A percentile compares a stretch with the other conserved stretches of the same genome.
These are phyloP conservation scores for Drosophila pruinosa DNA, from an alignment of 1,140 invertebrate genomes.

Conservation along the genomic window DNA sequence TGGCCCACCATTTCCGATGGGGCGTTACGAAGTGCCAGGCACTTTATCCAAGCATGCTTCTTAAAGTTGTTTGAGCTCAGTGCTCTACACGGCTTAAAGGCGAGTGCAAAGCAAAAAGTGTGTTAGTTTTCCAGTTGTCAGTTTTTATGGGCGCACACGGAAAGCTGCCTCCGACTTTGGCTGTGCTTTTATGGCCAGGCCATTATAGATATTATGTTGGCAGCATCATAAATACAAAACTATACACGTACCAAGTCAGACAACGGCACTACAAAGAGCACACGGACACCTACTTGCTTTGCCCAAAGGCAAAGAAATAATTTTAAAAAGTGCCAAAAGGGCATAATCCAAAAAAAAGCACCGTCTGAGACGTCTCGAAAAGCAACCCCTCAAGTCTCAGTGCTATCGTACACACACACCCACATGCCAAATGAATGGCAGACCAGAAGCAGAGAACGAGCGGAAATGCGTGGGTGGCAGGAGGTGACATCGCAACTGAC, in stretches of 20 bases:
- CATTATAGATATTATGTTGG: slow-evolving; percentile 69
- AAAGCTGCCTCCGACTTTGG: neutral
- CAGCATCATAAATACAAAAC: slow-evolving; percentile 51
- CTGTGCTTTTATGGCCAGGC: slow-evolving; percentile 21
- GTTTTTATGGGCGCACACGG: neutral
- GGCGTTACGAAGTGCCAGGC: slow-evolving; percentile 24
- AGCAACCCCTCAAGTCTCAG: slow-evolving; percentile 70
- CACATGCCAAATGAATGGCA: slow-evolving; percentile 58
- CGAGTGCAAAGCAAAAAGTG: slow-evolving; percentile 16
- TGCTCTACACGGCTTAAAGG: slow-evolving; percentile 10
- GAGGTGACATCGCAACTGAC: slow-evolving; percentile 9
- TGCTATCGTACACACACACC: slow-evolving; percentile 48
- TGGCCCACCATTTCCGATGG: slow-evolving; percentile 57
- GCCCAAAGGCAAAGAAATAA: slow-evolving; percentile 64
- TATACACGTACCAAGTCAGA: slow-evolving; percentile 41
- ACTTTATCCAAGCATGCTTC: slow-evolving; percentile 3
- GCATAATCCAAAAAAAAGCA: slow-evolving; percentile 62
- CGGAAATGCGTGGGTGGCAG: slow-evolving; percentile 57
- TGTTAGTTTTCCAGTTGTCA: slow-evolving; percentile 16
- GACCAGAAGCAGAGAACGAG: slow-evolving; percentile 58
- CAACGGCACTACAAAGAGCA: slow-evolving; percentile 15
- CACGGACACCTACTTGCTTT: slow-evolving; percentile 15
- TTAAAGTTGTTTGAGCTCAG: too few species aligned
- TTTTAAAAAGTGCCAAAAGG: slow-evolving; percentile 79
- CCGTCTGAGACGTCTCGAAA: slow-evolving; percentile 62